phyloP scores from a whole-genome alignment of 2,113 vertebrate species.

The Chlamydotis undulata region DNA sequence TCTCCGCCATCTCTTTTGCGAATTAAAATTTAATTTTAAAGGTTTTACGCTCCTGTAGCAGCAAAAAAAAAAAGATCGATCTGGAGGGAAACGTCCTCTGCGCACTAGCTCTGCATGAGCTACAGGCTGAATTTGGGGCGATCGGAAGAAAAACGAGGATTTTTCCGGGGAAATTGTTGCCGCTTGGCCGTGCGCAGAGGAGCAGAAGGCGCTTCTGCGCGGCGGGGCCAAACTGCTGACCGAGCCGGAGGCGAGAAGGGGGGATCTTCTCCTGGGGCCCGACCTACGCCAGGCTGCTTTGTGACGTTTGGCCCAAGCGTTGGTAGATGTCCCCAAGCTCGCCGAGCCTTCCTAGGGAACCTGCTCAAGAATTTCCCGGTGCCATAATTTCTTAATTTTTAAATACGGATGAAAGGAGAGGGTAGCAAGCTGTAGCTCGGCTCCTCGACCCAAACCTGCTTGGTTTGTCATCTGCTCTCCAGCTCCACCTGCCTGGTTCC shows the following conservation, averaged over 20 bases:
- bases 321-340: background rate
- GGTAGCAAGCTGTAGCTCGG: too few relatives aligned
- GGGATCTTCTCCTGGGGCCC: background rate
- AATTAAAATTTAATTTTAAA: background rate
- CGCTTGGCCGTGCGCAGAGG: background rate
- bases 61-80: background rate
- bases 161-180: background rate
- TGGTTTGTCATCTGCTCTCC: background rate
- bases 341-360: background rate
- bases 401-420: too few relatives aligned
- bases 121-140: background rate
- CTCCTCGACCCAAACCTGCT: too few relatives aligned
- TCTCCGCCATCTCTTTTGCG: background rate
- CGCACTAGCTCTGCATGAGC: background rate
- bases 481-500: background rate
- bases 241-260: fast-evolving
- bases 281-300: fast-evolving
- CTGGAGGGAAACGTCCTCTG: background rate
- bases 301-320: too few relatives aligned
- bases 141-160: background rate
- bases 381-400: too few relatives aligned
- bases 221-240: fast-evolving
- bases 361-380: background rate
- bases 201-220: background rate
- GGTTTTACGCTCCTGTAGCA: background rate